These are phyloP conservation scores for Andrena camellia DNA, from an alignment of 2,888 invertebrate species.

Conservation along the genomic window DNA sequence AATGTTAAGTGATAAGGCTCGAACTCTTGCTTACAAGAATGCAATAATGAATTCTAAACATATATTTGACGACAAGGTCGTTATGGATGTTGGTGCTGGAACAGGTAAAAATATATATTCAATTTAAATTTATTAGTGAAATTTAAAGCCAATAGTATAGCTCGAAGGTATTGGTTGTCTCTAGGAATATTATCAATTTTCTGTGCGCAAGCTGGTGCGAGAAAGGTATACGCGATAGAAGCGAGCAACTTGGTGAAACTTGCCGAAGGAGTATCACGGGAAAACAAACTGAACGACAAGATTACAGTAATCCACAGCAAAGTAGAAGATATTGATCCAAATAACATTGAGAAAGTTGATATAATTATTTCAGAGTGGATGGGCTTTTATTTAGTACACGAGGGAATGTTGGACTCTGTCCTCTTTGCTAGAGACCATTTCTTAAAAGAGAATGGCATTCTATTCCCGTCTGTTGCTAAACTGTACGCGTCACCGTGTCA, in stretches of 20 bases:
- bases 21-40: conserved; percentile 92
- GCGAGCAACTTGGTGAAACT: conserved; percentile 90
- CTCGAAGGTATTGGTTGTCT: conserved; percentile 29
- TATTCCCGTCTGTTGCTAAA: conserved; percentile 92
- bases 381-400: conserved; percentile 98
- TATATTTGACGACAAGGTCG: conserved; percentile 91
- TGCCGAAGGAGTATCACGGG: conserved; percentile 89
- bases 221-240: conserved; percentile 94
- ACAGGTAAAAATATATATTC: conserved; percentile 86
- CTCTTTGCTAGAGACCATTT: conserved; percentile 93
- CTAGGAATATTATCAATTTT: conserved; percentile 94
- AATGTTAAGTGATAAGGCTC: conserved; percentile 91
- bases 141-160: conserved; percentile 4
- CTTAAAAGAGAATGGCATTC: conserved; percentile 89
- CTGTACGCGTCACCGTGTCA: conserved; percentile 88
- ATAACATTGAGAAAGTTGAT: conserved; percentile 90
- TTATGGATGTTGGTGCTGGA: conserved; percentile 95
- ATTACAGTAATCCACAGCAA: conserved; percentile 91
- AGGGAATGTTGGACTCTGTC: conserved; percentile 97
- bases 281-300: conserved; percentile 89
- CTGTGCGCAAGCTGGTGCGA: conserved; percentile 96
- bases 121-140: neutral
- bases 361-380: conserved; percentile 98
- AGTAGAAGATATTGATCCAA: conserved; percentile 91
- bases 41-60: conserved; percentile 90